These are phyloP conservation scores for Malurus melanocephalus DNA, from an alignment of 2,113 vertebrate genomes.

Conservation along the genomic window DNA sequence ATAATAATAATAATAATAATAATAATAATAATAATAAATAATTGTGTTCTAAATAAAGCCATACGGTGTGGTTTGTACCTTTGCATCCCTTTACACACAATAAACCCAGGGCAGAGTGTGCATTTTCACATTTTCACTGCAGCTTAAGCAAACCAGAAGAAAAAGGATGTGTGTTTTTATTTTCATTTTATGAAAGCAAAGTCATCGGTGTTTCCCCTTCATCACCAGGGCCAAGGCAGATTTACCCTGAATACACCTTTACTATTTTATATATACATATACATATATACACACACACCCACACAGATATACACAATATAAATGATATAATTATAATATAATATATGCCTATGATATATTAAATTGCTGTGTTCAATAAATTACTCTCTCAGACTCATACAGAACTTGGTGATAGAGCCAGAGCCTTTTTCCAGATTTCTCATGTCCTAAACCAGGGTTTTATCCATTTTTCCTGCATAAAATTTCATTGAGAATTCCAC, in stretches of 20 bases:
- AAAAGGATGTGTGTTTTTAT: background rate
- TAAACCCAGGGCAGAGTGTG: background rate
- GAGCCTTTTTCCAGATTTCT: background rate
- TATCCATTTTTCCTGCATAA: background rate
- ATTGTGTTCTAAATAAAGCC: background rate
- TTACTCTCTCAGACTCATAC: background rate
- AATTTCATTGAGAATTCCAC: background rate
- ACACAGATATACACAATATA: background rate
- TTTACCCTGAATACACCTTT: background rate
- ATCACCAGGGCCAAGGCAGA: background rate
- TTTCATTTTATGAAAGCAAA: background rate
- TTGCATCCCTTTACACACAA: background rate
- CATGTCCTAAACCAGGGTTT: background rate
- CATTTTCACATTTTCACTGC: background rate
- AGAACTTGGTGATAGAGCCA: background rate
- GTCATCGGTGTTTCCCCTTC: background rate
- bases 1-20: no score
- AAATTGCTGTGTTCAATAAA: background rate
- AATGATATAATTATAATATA: background rate
- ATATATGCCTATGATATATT: background rate
- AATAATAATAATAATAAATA: no score
- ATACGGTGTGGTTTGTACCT: background rate
- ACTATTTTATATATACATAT: no score
- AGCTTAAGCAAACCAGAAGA: background rate
- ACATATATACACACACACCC: background rate